Percentiles rank a stretch among this genome's conserved stretches.
Conservation (phyloP, 2,888 invertebrate genomes). For the Graphium colonna region DNA sequence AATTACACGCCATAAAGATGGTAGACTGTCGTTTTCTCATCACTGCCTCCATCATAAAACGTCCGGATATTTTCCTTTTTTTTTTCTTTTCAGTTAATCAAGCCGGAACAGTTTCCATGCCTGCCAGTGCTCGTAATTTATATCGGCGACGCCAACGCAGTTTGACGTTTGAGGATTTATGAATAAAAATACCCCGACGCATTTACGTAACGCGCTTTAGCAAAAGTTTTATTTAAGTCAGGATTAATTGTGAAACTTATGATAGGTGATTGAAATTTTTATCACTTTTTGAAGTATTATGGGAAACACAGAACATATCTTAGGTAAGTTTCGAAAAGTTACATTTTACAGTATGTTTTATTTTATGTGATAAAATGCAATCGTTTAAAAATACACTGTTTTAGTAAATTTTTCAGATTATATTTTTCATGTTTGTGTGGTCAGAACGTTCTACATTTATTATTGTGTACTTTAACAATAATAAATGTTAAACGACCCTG, state of each 20-base stretch:
- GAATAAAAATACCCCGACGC: constrained; percentile 33
- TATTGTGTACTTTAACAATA: background rate
- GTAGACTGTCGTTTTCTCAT: background rate
- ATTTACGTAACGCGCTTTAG: background rate
- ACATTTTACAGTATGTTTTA: background rate
- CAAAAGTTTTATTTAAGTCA: constrained; percentile 11
- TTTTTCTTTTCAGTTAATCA: constrained; percentile 24
- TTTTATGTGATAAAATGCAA: background rate
- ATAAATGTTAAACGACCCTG: background rate
- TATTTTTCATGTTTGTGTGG: background rate
- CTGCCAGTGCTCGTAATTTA: constrained; percentile 53
- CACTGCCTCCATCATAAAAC: constrained; percentile 4
- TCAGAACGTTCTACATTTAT: background rate
- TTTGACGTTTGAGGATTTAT: constrained; percentile 69
- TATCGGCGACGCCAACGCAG: constrained; percentile 48
- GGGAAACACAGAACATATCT: too few species aligned
- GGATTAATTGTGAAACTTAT: constrained; percentile 13
- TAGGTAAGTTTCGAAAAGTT: background rate
- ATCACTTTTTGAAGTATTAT: too few species aligned
- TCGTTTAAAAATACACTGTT: background rate
- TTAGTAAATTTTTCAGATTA: background rate
- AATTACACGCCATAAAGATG: too few species aligned
- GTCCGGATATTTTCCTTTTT: too few species aligned
- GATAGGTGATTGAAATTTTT: too few species aligned
- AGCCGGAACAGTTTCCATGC: constrained; percentile 36